phyloP scores from a whole-genome alignment of 2,113 vertebrate species.

The Phaethornis superciliosus region DNA sequence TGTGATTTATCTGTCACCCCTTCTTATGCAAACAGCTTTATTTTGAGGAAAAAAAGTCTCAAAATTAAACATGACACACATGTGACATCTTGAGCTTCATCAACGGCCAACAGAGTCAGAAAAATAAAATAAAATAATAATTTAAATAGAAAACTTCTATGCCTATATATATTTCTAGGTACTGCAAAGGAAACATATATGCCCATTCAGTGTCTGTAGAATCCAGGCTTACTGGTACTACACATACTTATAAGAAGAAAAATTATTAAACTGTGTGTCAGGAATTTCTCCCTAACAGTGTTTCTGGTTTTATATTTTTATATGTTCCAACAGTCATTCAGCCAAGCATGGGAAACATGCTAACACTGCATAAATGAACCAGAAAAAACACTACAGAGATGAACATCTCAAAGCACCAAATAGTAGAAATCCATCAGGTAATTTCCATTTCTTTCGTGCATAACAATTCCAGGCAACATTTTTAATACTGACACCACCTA shows the following conservation, averaged over 20 bases:
- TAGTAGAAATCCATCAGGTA: background rate
- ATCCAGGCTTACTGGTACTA: background rate
- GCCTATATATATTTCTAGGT: background rate
- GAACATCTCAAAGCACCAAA: background rate
- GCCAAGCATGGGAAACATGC: background rate
- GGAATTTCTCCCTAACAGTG: background rate
- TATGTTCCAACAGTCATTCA: background rate
- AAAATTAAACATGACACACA: background rate
- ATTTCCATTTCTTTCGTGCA: background rate
- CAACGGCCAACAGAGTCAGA: background rate
- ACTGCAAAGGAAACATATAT: background rate
- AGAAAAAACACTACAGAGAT: background rate
- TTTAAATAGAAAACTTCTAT: background rate
- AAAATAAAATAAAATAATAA: background rate
- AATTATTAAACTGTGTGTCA: background rate
- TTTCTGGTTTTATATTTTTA: background rate
- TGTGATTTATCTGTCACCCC: constrained; percentile 53
- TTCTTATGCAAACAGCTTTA: background rate
- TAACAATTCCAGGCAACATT: background rate
- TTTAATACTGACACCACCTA: background rate
- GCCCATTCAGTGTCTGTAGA: background rate
- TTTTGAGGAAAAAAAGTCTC: background rate
- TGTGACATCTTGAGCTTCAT: background rate
- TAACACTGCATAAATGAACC: background rate
- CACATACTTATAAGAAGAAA: background rate